Conservation (phyloP, 2,113 vertebrate genomes). For the Cyanoderma ruficeps region DNA sequence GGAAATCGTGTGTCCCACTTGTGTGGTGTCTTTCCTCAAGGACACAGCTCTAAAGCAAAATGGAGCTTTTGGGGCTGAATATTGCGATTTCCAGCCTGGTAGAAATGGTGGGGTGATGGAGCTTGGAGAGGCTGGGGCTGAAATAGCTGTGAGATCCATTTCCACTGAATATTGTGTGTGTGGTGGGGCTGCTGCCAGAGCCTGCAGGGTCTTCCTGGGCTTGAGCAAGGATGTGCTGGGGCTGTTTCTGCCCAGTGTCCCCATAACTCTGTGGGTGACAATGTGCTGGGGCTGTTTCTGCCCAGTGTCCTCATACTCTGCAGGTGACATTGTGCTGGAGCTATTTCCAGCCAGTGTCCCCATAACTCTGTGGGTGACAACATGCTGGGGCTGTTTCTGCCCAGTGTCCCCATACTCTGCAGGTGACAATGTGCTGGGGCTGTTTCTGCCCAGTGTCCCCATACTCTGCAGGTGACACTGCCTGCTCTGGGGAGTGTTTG, state of each 20-base stretch:
- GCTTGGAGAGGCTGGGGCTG: neutral
- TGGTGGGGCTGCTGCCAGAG: neutral
- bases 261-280: rapidly evolving
- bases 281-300: neutral
- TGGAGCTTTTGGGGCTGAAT: neutral
- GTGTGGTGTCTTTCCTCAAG: neutral
- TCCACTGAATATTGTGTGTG: rapidly evolving
- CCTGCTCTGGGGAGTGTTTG: neutral
- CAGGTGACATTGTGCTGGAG: neutral
- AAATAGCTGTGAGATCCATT: neutral
- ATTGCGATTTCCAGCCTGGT: neutral
- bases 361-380: neutral
- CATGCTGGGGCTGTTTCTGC: neutral
- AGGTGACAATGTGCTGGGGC: neutral
- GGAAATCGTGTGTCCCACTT: neutral
- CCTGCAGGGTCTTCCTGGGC: rapidly evolving
- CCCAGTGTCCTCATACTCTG: neutral
- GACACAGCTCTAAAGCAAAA: neutral
- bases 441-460: neutral
- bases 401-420: rapidly evolving
- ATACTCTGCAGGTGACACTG: neutral
- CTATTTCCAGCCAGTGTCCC: rapidly evolving
- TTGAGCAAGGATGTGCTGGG: neutral
- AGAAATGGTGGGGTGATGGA: neutral
- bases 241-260: neutral